phyloP scores from a whole-genome alignment of 2,888 invertebrate genomes.

The Temnothorax ravouxi region DNA sequence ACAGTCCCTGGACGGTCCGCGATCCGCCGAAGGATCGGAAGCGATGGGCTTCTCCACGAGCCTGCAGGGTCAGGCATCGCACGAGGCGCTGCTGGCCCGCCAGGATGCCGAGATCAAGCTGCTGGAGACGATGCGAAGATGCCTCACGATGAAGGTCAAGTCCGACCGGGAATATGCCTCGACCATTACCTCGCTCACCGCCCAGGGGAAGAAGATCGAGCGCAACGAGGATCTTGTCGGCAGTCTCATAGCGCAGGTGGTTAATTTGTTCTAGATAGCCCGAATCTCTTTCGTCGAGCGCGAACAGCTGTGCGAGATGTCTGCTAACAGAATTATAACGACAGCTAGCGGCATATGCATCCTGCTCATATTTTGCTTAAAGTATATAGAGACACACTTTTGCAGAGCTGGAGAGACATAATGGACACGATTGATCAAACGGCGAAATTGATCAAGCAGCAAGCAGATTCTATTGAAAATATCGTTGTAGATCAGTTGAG shows the following conservation, averaged over 20 bases:
- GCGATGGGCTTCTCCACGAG: constrained; percentile 95
- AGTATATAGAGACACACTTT: not conserved
- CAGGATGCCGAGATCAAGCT: constrained; percentile 97
- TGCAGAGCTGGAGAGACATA: constrained; percentile 92
- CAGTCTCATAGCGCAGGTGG: constrained; percentile 86
- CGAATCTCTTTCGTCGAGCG: not conserved
- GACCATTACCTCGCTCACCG: constrained; percentile 93
- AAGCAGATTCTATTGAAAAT: constrained; percentile 94
- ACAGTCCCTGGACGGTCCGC: constrained; percentile 35
- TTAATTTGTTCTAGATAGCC: not conserved
- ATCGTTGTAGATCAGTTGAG: constrained; percentile 94
- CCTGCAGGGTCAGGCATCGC: constrained; percentile 95
- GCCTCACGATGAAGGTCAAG: constrained; percentile 95
- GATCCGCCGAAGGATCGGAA: not conserved
- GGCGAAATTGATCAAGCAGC: constrained; percentile 93
- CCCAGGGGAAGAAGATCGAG: constrained; percentile 95
- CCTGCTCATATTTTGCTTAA: no score
- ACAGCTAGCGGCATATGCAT: not conserved
- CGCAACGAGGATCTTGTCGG: constrained; percentile 91
- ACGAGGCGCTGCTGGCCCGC: constrained; percentile 95
- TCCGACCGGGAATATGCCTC: constrained; percentile 97
- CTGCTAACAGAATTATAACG: not conserved
- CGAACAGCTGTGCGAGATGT: no score
- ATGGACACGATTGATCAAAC: constrained; percentile 96
- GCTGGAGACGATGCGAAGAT: constrained; percentile 96